Percentiles rank a stretch among this genome's conserved stretches.
These are phyloP conservation scores for Cepphus grylle DNA, from an alignment of 2,113 vertebrate species.

Conservation along the genomic window DNA sequence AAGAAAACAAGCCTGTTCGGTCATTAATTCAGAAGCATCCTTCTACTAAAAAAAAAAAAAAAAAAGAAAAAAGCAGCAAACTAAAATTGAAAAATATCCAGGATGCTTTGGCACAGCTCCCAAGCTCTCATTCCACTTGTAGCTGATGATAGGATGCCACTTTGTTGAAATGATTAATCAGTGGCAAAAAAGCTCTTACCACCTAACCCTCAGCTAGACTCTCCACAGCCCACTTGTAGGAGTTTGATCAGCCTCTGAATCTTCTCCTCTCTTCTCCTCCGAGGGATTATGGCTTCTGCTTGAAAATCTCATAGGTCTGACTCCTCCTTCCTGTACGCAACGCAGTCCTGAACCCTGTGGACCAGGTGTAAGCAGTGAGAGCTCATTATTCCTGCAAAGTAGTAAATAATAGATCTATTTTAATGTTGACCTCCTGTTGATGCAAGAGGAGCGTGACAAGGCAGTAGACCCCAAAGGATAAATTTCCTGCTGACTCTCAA, in stretches of 20 bases:
- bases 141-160: slow-evolving; percentile 1
- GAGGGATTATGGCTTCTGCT: neutral
- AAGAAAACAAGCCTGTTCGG: neutral
- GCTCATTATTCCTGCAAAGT: neutral
- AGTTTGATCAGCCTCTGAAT: neutral
- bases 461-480: neutral
- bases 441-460: neutral
- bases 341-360: neutral
- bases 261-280: neutral
- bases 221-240: neutral
- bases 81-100: slow-evolving; percentile 12
- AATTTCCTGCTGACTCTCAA: neutral
- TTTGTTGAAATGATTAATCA: neutral
- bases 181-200: neutral
- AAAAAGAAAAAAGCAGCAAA: neutral
- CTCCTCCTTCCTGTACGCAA: neutral
- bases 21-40: slow-evolving; percentile 37
- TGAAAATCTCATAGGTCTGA: neutral
- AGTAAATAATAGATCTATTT: neutral
- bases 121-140: neutral
- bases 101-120: slow-evolving; percentile 13
- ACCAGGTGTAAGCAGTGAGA: neutral
- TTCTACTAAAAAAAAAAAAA: neutral
- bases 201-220: neutral
- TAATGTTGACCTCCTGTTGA: neutral